Evolutionary conservation across 1,140 invertebrate genomes (phyloP).

Genomic region (Zaprionus gabonicus): DNA sequence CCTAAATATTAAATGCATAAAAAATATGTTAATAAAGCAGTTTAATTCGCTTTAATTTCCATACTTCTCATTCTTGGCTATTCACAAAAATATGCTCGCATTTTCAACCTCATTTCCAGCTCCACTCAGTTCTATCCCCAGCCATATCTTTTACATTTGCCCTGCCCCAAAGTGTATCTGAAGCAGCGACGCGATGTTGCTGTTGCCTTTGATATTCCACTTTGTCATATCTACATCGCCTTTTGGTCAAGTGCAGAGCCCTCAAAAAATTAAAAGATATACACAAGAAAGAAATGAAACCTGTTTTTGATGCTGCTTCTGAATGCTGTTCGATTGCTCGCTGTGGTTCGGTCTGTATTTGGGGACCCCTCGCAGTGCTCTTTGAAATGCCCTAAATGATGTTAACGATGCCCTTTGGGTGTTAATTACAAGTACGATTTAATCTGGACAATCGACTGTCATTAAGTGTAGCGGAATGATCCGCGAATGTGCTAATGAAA

Average conservation of each 20-base stretch:
- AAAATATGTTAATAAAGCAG: too few species aligned
- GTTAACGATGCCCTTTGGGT: slow-evolving; percentile 82
- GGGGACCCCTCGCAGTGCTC: slow-evolving; percentile 55
- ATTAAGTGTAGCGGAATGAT: slow-evolving; percentile 74
- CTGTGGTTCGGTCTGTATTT: background rate
- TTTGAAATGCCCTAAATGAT: slow-evolving; percentile 71
- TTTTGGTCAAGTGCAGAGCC: slow-evolving; percentile 37
- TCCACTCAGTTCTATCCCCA: background rate
- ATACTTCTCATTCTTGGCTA: background rate
- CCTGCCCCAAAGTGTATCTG: slow-evolving; percentile 24
- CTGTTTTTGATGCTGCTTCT: slow-evolving; percentile 45
- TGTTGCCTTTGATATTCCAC: slow-evolving; percentile 13
- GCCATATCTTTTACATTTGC: background rate
- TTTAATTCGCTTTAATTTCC: too few species aligned
- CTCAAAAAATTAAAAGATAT: slow-evolving; percentile 10
- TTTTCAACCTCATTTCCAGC: background rate
- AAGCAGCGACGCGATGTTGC: background rate
- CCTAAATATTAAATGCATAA: too few species aligned
- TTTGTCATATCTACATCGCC: slow-evolving; percentile 35
- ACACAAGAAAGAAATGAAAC: slow-evolving; percentile 36
- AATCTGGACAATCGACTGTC: slow-evolving; percentile 77
- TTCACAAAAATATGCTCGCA: background rate
- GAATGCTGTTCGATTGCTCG: slow-evolving; percentile 21
- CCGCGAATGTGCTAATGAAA: slow-evolving; percentile 72
- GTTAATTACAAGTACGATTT: slow-evolving; percentile 78